Base-by-base conservation (phyloP, 2,797 vertebrate genomes). In the Rhyacichthys aspro region DNA sequence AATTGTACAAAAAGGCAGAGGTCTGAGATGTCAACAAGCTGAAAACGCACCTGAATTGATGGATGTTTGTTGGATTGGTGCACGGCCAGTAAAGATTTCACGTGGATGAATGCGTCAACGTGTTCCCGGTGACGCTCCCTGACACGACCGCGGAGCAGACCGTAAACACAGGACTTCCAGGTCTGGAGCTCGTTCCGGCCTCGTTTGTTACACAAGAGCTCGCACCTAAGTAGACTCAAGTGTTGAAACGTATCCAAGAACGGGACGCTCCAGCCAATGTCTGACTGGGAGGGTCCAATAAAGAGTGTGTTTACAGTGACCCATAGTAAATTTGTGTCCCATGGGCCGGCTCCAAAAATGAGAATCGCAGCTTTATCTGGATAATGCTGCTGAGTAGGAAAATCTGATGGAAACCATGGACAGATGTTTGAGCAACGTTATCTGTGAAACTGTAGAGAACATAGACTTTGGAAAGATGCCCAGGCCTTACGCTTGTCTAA, bases 91-190 rank as follows among this genome's bases (percentile, higher is more conserved):
- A 1, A n/a, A 47, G 65, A 72, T 74, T 68, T 74, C 15, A 65
- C 72, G 53, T 76, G 1, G 6, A 60, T 63, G 53, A 74, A 60
- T 5, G 2, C 38, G 46, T 63, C 59, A 17, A 57, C 61, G 6
- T 57, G 66, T 69, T 71, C 62, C 77, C 79, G 62, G 79, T 56
- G 68, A 14, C 72, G 70, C 62, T 17, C 73, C 70, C 53, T 64
- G 68, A 78, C 76, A 65, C 45, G 58, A 73, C 68, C 63, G n/a
- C n/a, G 2, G 39, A 54, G 59, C 59, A 65, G 70, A 79, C 50
- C 67, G 62, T 86, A 86, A 88, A 89, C 86, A 87, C 82, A 86
- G 82, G 85, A 87, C 83, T 82, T 87, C 84, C 84, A 85, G 81
- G 84, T 79, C 74, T 79, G 70, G 55, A 38, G 46, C 59, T 63